A percentile compares a stretch with the other conserved stretches of the same genome.
Evolutionary conservation across 2,888 invertebrate species (phyloP).

Genomic region (Leptinotarsa haldemani): DNA sequence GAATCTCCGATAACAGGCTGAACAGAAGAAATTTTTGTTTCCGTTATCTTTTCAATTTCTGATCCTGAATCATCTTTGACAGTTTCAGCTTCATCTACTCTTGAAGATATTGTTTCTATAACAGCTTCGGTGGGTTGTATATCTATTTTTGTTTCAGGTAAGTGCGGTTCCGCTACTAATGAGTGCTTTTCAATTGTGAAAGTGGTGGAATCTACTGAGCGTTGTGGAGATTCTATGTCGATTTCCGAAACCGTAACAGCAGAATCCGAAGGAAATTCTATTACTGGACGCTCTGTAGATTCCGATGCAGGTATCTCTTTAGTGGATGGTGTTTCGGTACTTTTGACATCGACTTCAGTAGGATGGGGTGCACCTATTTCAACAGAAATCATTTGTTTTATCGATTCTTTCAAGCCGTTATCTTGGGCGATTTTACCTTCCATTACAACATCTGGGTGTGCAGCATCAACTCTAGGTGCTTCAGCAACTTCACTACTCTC

Average conservation of each 20-base stretch:
- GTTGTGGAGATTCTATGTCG: constrained; percentile 14
- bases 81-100: constrained; percentile 1
- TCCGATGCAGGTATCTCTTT: constrained; percentile 23
- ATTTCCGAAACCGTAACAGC: constrained; percentile 29
- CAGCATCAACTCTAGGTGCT: constrained; percentile 58
- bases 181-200: constrained; percentile 31
- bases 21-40: neutral
- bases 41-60: constrained; percentile 4
- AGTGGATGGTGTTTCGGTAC: constrained; percentile 5
- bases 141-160: constrained; percentile 25
- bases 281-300: constrained; percentile 29
- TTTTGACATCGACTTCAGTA: constrained; percentile 40
- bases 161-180: no score
- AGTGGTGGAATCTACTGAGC: constrained; percentile 34
- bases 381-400: constrained; percentile 48
- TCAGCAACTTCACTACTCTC: constrained; percentile 56
- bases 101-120: neutral
- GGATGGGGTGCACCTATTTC: constrained; percentile 42
- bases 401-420: constrained; percentile 49
- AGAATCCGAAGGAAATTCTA: constrained; percentile 19
- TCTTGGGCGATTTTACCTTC: constrained; percentile 53
- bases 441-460: constrained; percentile 49
- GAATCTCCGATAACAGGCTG: neutral
- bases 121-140: constrained; percentile 21
- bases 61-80: neutral